Percentiles rank a stretch among this genome's conserved stretches.
Conservation (phyloP, 2,888 invertebrate genomes). For the Deilephila elpenor region DNA sequence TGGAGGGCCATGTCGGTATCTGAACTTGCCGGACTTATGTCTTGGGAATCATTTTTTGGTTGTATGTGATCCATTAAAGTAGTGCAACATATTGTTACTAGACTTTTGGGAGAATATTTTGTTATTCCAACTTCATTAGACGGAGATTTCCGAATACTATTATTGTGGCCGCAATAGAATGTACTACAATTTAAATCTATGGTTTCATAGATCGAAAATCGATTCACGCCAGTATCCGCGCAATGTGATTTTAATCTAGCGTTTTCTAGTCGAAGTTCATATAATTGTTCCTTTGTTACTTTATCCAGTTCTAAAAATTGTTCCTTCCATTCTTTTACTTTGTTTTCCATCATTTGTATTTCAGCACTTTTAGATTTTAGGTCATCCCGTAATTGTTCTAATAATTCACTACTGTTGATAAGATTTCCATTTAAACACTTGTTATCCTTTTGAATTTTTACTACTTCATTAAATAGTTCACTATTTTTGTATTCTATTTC, state of each 20-base stretch:
- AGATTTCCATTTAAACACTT: constrained; percentile 52
- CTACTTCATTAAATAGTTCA: constrained; percentile 46
- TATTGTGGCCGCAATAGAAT: background rate
- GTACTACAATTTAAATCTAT: background rate
- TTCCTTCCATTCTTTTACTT: constrained; percentile 57
- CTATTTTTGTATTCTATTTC: constrained; percentile 48
- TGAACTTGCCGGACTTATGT: constrained; percentile 45
- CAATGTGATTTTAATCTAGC: constrained; percentile 51
- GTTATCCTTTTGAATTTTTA: constrained; percentile 49
- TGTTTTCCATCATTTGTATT: constrained; percentile 58
- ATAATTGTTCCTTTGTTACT: constrained; percentile 57
- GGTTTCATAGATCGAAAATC: background rate
- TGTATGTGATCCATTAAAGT: constrained; percentile 62
- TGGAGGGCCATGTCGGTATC: constrained; percentile 38
- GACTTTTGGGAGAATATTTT: constrained; percentile 61
- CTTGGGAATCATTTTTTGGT: constrained; percentile 50
- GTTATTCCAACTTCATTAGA: constrained; percentile 38
- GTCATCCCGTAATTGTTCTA: constrained; percentile 57
- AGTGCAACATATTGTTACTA: constrained; percentile 69
- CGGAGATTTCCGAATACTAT: background rate
- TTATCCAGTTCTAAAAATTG: constrained; percentile 55
- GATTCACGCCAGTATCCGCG: background rate
- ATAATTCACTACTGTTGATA: constrained; percentile 47
- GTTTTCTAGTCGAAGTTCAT: constrained; percentile 59
- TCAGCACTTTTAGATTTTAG: constrained; percentile 58